These are phyloP conservation scores for Brachyhypopomus gauderio DNA, from an alignment of 2,113 vertebrate species.

Conservation along the genomic window DNA sequence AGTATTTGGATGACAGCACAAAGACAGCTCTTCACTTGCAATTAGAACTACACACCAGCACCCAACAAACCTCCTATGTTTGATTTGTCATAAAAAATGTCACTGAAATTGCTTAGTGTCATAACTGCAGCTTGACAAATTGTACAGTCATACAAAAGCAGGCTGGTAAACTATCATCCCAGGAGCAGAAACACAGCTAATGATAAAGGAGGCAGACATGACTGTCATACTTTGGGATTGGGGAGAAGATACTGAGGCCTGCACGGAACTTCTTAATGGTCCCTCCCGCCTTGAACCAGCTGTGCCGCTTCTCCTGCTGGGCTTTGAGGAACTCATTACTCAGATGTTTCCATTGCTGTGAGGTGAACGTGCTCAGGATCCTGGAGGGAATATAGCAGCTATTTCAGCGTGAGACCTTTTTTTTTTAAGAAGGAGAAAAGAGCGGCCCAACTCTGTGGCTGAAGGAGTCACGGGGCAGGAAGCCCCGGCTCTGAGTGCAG, in stretches of 20 bases:
- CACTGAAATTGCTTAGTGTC: not conserved
- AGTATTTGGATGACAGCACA: not conserved
- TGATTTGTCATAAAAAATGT: not conserved
- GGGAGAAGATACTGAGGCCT: constrained; percentile 98
- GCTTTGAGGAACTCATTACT: constrained; percentile 98
- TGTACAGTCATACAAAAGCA: not conserved
- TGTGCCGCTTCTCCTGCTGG: constrained; percentile 97
- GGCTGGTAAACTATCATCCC: not conserved
- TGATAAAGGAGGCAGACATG: not conserved
- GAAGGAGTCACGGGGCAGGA: not conserved
- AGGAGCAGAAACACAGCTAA: not conserved
- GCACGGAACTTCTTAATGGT: constrained; percentile 98
- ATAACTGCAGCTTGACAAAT: not conserved
- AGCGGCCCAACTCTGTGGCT: not conserved
- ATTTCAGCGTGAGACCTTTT: not conserved
- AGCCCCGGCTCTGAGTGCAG: not conserved
- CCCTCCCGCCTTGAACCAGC: constrained; percentile 97
- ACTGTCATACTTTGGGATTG: constrained; percentile 90
- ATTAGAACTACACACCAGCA: not conserved
- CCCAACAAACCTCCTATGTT: not conserved
- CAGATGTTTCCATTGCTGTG: constrained; percentile 99
- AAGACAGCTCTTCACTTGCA: no score
- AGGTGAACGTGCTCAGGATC: constrained; percentile 95
- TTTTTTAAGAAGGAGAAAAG: not conserved
- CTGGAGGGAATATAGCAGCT: constrained; percentile 63